Conservation (phyloP, 2,113 vertebrate species). For the Dromas ardeola region DNA sequence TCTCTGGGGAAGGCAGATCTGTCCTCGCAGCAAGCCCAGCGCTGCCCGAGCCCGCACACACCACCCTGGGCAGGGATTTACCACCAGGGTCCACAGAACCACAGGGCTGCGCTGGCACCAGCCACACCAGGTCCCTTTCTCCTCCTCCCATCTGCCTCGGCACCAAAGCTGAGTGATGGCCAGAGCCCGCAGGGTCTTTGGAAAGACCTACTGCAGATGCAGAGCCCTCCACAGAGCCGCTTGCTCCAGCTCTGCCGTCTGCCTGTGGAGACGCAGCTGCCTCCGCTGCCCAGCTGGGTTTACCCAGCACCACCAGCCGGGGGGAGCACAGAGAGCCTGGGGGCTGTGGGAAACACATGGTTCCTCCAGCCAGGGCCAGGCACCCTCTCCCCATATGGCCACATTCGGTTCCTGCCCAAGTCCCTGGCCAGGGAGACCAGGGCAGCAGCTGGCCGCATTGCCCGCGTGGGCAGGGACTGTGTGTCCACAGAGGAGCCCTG, state of each 20-base stretch:
- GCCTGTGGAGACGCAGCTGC: not conserved
- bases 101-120: not conserved
- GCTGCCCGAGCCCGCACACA: fast-evolving
- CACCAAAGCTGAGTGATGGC: fast-evolving
- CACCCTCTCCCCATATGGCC: not conserved
- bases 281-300: not conserved
- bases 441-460: not conserved
- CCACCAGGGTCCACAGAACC: fast-evolving
- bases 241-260: not conserved
- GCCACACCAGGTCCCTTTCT: not conserved
- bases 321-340: not conserved
- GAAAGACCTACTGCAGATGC: not conserved
- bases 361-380: not conserved
- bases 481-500: not conserved
- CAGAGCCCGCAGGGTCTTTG: not conserved
- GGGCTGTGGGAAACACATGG: fast-evolving
- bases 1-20: not conserved
- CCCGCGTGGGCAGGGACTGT: fast-evolving
- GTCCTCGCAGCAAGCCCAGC: not conserved
- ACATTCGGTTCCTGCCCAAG: not conserved
- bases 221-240: not conserved
- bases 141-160: not conserved
- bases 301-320: not conserved
- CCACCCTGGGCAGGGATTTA: not conserved
- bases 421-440: not conserved